Percentiles rank a stretch among this genome's conserved stretches.
Conservation (phyloP, 2,113 vertebrate species). For the Muntiacus reevesi region DNA sequence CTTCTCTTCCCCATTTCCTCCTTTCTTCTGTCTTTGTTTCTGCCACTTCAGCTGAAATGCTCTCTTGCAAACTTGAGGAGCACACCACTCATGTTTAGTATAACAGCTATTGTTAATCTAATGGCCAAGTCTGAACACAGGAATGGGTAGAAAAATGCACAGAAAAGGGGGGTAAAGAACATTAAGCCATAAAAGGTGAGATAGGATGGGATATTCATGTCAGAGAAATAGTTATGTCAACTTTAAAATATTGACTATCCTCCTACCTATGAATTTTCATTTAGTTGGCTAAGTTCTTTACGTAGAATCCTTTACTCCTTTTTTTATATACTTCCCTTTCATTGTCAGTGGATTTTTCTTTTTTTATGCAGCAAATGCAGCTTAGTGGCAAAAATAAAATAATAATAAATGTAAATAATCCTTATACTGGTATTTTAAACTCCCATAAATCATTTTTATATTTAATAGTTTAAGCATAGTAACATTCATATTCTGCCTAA, state of each 20-base stretch:
- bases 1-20: no score
- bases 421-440: background rate
- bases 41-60: background rate
- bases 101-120: background rate
- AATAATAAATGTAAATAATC: background rate
- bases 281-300: background rate
- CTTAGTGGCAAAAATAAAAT: background rate
- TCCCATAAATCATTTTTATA: background rate
- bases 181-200: background rate
- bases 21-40: background rate
- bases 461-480: constrained; percentile 17
- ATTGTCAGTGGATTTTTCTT: background rate
- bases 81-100: background rate
- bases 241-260: background rate
- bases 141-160: background rate
- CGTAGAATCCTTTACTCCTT: background rate
- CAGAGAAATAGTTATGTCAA: background rate
- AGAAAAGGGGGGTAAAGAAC: background rate
- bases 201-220: background rate
- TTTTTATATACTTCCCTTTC: background rate
- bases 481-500: background rate
- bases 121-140: background rate
- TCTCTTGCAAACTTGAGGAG: background rate
- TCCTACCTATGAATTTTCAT: background rate
- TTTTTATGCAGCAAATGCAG: background rate